These are phyloP conservation scores for Aurelia sp. DNA, from an alignment of 30 jellyfish, hydroid and myxozoan genomes.

Conservation along the genomic window DNA sequence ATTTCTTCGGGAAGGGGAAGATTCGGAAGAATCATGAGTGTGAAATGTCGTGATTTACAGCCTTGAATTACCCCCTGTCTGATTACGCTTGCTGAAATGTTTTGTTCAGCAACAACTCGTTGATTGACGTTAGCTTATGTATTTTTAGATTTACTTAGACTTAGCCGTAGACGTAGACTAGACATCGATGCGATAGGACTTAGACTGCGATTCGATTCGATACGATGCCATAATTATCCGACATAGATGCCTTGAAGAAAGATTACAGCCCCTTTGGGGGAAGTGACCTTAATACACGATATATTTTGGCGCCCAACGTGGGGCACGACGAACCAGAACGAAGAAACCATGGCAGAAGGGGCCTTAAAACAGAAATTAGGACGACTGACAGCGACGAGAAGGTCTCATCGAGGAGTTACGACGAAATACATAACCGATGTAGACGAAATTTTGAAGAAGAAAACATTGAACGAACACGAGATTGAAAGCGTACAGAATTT, in stretches of 20 bases:
- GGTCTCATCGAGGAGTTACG: background rate
- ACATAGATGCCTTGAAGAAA: background rate
- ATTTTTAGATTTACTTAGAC: too few relatives aligned
- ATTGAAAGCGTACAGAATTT: conserved; percentile 2
- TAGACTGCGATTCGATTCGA: too few relatives aligned
- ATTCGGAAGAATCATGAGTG: too few relatives aligned
- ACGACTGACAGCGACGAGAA: conserved; percentile 3
- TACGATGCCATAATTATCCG: too few relatives aligned
- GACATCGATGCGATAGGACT: too few relatives aligned
- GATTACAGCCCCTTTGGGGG: background rate
- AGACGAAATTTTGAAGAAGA: background rate
- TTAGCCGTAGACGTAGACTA: too few relatives aligned
- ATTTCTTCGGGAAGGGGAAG: too few relatives aligned
- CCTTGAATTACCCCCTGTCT: too few relatives aligned
- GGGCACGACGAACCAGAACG: background rate
- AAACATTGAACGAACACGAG: conserved; percentile 1
- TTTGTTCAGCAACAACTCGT: too few relatives aligned
- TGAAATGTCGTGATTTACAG: too few relatives aligned
- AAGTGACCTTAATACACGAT: background rate
- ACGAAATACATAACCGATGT: background rate
- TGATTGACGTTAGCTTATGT: too few relatives aligned
- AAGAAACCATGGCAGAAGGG: background rate
- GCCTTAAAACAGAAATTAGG: background rate
- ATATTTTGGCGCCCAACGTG: conserved; percentile 3
- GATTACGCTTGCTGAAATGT: too few relatives aligned